phyloP scores from a whole-genome alignment of 2,888 invertebrate genomes.

The Drosophila paracracens region DNA sequence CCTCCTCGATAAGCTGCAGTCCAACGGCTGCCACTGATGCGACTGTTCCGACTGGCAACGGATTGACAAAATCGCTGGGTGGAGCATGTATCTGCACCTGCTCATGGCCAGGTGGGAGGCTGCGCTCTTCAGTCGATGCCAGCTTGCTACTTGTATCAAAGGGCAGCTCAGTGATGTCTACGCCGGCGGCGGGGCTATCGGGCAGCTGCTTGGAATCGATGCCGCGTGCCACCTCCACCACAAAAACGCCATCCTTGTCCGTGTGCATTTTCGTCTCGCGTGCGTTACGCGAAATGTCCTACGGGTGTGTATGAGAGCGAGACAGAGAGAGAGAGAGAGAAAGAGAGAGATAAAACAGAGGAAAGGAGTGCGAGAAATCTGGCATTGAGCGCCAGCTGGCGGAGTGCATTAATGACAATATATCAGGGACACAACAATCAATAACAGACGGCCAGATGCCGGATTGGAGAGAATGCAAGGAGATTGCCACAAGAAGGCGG shows the following conservation, averaged over 20 bases:
- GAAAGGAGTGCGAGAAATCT: slow-evolving; percentile 19
- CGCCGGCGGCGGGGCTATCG: slow-evolving; percentile 63
- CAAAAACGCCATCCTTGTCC: slow-evolving; percentile 90
- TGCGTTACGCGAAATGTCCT: slow-evolving; percentile 90
- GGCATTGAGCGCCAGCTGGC: slow-evolving; percentile 8
- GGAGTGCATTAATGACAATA: slow-evolving; percentile 3
- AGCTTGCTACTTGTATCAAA: slow-evolving; percentile 72
- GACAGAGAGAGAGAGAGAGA: not conserved
- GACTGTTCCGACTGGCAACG: slow-evolving; percentile 27
- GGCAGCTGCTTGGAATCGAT: slow-evolving; percentile 84
- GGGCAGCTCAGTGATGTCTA: slow-evolving; percentile 80
- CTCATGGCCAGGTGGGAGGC: slow-evolving; percentile 76
- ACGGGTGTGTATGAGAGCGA: slow-evolving; percentile 37
- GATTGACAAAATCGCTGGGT: slow-evolving; percentile 64
- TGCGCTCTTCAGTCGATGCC: slow-evolving; percentile 69
- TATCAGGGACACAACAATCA: slow-evolving; percentile 32
- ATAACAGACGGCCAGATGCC: not conserved
- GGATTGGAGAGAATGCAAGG: slow-evolving; percentile 6
- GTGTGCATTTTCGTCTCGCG: slow-evolving; percentile 91
- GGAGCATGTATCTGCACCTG: slow-evolving; percentile 85
- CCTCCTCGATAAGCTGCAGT: slow-evolving; percentile 82
- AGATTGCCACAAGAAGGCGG: slow-evolving; percentile 17
- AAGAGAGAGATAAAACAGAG: not conserved
- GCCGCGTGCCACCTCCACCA: slow-evolving; percentile 88
- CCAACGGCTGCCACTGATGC: slow-evolving; percentile 63